Conservation (phyloP, 2,888 invertebrate genomes). For the Arge pagana region DNA sequence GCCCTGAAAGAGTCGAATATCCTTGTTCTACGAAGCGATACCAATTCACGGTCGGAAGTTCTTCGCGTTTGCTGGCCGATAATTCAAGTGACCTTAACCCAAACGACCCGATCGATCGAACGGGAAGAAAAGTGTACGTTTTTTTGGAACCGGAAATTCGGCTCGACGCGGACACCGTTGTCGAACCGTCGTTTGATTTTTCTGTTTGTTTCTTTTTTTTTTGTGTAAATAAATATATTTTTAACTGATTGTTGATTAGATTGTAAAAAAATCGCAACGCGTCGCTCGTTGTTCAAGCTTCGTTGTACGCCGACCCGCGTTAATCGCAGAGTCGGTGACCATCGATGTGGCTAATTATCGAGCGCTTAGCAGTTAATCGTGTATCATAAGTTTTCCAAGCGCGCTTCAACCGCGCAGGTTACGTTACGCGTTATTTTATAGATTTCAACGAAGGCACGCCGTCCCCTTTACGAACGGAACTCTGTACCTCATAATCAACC, state of each 20-base stretch:
- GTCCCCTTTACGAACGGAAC: slow-evolving; percentile 57
- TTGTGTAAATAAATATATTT: slow-evolving; percentile 7
- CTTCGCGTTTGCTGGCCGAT: too few relatives aligned
- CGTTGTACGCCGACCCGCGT: neutral
- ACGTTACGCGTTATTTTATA: slow-evolving; percentile 39
- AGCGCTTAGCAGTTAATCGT: slow-evolving; percentile 36
- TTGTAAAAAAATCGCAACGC: too few relatives aligned
- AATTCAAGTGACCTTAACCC: slow-evolving; percentile 33
- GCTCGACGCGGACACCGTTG: too few relatives aligned
- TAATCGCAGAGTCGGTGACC: neutral
- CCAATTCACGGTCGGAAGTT: too few relatives aligned
- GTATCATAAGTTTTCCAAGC: slow-evolving; percentile 48
- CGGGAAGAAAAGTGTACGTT: too few relatives aligned
- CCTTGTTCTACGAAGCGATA: too few relatives aligned
- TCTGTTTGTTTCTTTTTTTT: slow-evolving; percentile 12
- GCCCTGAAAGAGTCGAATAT: too few relatives aligned
- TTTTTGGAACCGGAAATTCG: too few relatives aligned
- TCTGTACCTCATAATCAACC: slow-evolving; percentile 50
- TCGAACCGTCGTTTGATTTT: too few relatives aligned
- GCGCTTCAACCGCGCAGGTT: slow-evolving; percentile 45
- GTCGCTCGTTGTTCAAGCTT: neutral
- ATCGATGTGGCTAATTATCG: slow-evolving; percentile 4
- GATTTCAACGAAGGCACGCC: slow-evolving; percentile 52
- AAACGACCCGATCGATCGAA: too few relatives aligned
- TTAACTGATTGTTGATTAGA: slow-evolving; percentile 2